Base-by-base conservation (phyloP, 2,113 vertebrate genomes). In the Pleuronectes platessa region DNA sequence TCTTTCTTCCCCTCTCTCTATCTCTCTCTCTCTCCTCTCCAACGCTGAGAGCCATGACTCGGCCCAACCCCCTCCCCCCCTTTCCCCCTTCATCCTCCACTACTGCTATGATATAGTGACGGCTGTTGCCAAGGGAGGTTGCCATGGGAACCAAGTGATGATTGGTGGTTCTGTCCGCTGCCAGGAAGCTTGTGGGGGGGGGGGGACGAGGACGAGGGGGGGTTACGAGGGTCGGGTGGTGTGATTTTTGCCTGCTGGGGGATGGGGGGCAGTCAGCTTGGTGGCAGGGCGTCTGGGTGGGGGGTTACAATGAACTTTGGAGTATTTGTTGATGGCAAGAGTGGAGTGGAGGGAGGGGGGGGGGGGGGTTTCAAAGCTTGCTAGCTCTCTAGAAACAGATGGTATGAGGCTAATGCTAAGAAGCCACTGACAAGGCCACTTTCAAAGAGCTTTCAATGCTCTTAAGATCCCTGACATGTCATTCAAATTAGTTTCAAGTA, bases 91-190 rank as follows among this genome's bases (percentile, higher is more conserved):
- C 45, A 68, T 85, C 90, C 87, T 89, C 87, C n/a, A 14, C 82
- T 77, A 71, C 76, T 86, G 95, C 95, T 94, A 94, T 92, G 97
- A 97, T 94, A 96, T 95, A 95, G 96, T 96, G 96, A 95, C 95
- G 94, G 95, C 93, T 94, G 96, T 96, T 94, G 96, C 96, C 88
- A 95, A 95, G 91, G 83, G 95, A 97, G 90, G 96, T 96, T 97
- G 94, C 96, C 88, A 97, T 95, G 94, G 96, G 92, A 95, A 96
- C 95, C 94, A 93, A 93, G 90, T 95, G 94, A 94, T 97, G 96
- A 94, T 95, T 93, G 95, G 95, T 94, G 74, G 94, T 92, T 95
- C 92, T 96, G 95, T 96, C 95, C 81, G 80, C 94, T 94, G 92
- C 95, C 95, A 93, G 95, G 93, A 94, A 95, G 95, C 94, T 96